Evolutionary conservation across 92 coral and sea anemone genomes (phyloP).

Genomic region (Epizoanthus fatuus): DNA sequence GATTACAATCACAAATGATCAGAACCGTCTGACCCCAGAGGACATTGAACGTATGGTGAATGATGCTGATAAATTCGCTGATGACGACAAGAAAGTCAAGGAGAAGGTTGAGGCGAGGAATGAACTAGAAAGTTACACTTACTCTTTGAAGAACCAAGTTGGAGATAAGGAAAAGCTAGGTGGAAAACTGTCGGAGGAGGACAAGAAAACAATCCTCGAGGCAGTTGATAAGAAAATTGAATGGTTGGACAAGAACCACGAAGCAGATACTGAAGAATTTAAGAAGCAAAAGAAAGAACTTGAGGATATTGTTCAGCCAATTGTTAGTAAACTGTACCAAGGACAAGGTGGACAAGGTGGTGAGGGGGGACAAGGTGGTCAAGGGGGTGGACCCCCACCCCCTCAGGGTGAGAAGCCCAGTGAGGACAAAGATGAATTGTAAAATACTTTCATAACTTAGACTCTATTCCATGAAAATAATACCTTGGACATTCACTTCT

Average conservation of each 20-base stretch:
- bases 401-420: conserved; percentile 92
- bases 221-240: conserved; percentile 93
- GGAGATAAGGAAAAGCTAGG: conserved; percentile 99
- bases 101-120: conserved; percentile 94
- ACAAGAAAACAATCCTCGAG: conserved; percentile 91
- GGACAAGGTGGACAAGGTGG: conserved; percentile 91
- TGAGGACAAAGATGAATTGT: conserved; percentile 98
- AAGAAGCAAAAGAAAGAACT: conserved; percentile 96
- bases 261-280: conserved; percentile 90
- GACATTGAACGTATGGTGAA: conserved; percentile 99
- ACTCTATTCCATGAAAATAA: neutral
- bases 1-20: conserved; percentile 99
- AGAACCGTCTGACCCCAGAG: conserved; percentile 97
- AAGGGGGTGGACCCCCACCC: conserved; percentile 80
- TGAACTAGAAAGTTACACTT: conserved; percentile 96
- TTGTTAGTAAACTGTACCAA: conserved; percentile 98
- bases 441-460: conserved; percentile 23
- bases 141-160: conserved; percentile 97
- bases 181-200: conserved; percentile 96
- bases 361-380: conserved; percentile 57
- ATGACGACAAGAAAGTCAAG: conserved; percentile 96
- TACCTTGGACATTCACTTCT: conserved; percentile 22
- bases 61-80: conserved; percentile 99
- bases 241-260: conserved; percentile 97
- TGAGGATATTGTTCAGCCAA: conserved; percentile 98